phyloP scores from a whole-genome alignment of 2,113 vertebrate genomes.

The Girardinichthys multiradiatus region DNA sequence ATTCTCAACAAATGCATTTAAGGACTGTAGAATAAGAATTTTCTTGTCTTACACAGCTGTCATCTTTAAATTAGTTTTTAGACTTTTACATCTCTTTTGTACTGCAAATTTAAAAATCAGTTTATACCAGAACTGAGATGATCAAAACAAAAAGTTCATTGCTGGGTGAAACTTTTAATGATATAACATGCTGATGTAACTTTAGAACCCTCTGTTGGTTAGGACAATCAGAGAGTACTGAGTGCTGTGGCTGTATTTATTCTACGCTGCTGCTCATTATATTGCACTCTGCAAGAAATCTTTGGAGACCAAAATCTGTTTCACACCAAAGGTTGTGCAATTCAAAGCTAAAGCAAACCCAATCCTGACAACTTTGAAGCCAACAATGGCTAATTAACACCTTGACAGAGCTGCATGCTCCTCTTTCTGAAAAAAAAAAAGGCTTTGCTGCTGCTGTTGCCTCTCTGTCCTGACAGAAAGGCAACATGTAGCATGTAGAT shows the following conservation, averaged over 20 bases:
- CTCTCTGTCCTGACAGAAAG: constrained; percentile 55
- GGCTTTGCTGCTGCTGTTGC: constrained; percentile 36
- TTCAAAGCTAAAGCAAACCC: constrained; percentile 39
- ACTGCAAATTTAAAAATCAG: not conserved
- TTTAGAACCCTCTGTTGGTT: constrained; percentile 12
- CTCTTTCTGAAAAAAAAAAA: constrained; percentile 63
- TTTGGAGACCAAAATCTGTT: constrained; percentile 40
- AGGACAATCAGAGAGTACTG: constrained; percentile 19
- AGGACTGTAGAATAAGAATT: not conserved
- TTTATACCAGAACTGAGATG: not conserved
- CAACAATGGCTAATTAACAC: constrained; percentile 71
- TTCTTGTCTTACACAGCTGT: not conserved
- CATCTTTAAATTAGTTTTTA: not conserved
- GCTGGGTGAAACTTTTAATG: constrained; percentile 29
- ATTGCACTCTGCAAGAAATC: constrained; percentile 37
- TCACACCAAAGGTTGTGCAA: constrained; percentile 45
- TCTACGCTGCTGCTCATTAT: constrained; percentile 17
- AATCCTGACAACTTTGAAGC: constrained; percentile 50
- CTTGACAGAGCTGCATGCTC: constrained; percentile 41
- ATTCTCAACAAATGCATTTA: not conserved
- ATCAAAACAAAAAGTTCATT: not conserved
- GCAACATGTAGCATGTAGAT: constrained; percentile 48
- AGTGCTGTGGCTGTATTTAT: constrained; percentile 19
- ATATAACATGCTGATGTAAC: constrained; percentile 28
- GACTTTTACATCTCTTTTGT: not conserved